A percentile compares a stretch with the other conserved stretches of the same genome.
Evolutionary conservation across 2,113 vertebrate species (phyloP).

Genomic region (Numida meleagris): DNA sequence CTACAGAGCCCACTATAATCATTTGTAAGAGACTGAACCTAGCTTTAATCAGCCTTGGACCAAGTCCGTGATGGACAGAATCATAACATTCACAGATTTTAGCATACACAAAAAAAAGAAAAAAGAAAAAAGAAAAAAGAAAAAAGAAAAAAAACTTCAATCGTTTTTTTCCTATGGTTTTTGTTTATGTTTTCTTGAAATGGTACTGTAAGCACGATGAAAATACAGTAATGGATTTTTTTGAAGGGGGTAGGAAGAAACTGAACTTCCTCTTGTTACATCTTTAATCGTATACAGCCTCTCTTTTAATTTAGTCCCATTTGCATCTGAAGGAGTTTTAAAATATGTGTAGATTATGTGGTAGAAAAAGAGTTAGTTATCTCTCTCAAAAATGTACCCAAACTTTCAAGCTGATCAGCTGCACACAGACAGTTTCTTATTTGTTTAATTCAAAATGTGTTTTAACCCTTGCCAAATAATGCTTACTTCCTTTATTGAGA

Average conservation of each 20-base stretch:
- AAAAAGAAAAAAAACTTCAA: no score
- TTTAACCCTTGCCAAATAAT: slow-evolving; percentile 45
- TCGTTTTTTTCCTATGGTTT: background rate
- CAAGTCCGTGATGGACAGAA: background rate
- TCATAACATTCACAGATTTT: background rate
- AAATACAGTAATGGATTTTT: background rate
- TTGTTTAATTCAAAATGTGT: slow-evolving; percentile 46
- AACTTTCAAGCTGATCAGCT: slow-evolving; percentile 23
- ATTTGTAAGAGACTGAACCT: background rate
- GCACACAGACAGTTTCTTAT: background rate
- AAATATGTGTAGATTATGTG: background rate
- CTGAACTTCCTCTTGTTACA: background rate
- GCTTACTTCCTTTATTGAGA: slow-evolving; percentile 14
- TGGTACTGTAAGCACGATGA: background rate
- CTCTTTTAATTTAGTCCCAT: slow-evolving; percentile 27
- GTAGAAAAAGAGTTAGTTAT: slow-evolving; percentile 15
- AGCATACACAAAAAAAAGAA: background rate
- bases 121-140: background rate
- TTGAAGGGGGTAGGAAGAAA: background rate
- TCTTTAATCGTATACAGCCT: slow-evolving; percentile 15
- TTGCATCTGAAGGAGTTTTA: background rate
- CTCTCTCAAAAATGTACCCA: slow-evolving; percentile 1
- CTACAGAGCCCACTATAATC: background rate
- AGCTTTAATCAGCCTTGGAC: background rate
- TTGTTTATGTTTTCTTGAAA: slow-evolving; percentile 37